Conservation (phyloP, 2,113 vertebrate genomes). For the Ophthalmotilapia sp. region DNA sequence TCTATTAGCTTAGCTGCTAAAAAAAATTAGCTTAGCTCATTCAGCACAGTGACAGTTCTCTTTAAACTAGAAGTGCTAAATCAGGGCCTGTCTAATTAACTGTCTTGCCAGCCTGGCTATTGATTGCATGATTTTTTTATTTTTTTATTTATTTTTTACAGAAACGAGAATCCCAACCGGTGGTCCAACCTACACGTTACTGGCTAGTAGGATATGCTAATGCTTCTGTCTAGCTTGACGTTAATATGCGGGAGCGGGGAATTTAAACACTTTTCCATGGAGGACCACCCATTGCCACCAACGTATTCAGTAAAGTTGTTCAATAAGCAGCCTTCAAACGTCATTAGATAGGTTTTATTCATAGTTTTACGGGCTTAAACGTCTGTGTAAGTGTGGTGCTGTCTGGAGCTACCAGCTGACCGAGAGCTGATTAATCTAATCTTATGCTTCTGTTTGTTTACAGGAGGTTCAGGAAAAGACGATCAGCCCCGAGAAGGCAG, state of each 20-base stretch:
- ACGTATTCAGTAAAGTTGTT: neutral
- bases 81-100: neutral
- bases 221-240: neutral
- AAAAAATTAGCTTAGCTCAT: neutral
- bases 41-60: neutral
- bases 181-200: neutral
- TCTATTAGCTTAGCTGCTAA: neutral
- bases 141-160: neutral
- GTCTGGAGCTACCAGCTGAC: neutral
- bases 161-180: neutral
- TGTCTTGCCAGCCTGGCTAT: too few species aligned
- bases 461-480: slow-evolving; percentile 86
- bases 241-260: neutral
- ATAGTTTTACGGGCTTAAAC: neutral
- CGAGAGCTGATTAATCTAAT: neutral
- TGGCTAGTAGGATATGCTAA: neutral
- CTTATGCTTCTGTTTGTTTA: neutral
- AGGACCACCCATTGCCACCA: neutral
- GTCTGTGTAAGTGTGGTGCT: neutral
- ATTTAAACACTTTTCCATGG: neutral
- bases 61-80: neutral
- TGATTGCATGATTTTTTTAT: neutral
- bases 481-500: slow-evolving; percentile 88
- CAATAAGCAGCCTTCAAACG: neutral
- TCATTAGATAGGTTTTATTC: neutral